phyloP scores from a whole-genome alignment of 2,888 invertebrate species.

The Cybosia mesomella region DNA sequence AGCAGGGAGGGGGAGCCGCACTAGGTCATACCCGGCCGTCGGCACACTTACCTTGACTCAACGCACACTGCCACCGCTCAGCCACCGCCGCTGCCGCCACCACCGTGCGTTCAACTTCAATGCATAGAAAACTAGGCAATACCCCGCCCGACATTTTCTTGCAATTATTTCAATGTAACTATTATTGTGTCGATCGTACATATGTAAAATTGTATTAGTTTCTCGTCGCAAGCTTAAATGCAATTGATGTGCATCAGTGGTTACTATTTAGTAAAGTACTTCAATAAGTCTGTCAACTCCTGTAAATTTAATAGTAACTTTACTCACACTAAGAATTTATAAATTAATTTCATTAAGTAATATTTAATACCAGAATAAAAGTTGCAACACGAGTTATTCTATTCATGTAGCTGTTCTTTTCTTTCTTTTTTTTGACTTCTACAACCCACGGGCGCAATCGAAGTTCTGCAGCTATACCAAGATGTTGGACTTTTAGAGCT shows the following conservation, averaged over 20 bases:
- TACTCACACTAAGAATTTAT: no score
- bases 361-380: no score
- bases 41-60: conserved; percentile 87
- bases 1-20: conserved; percentile 80
- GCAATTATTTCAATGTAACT: conserved; percentile 57
- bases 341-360: no score
- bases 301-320: no score
- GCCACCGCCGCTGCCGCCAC: conserved; percentile 51
- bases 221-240: neutral
- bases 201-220: conserved; percentile 5
- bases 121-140: conserved; percentile 81
- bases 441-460: no score
- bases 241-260: neutral
- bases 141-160: conserved; percentile 63
- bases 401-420: no score
- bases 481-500: no score
- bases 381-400: no score
- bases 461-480: no score
- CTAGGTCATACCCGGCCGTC: conserved; percentile 85
- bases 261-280: no score
- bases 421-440: no score
- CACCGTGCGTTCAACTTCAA: conserved; percentile 63
- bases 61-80: conserved; percentile 66
- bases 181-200: conserved; percentile 35
- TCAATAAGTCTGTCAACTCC: no score